Evolutionary conservation across 1,140 invertebrate species (phyloP).

Genomic region (Helicoverpa armigera): DNA sequence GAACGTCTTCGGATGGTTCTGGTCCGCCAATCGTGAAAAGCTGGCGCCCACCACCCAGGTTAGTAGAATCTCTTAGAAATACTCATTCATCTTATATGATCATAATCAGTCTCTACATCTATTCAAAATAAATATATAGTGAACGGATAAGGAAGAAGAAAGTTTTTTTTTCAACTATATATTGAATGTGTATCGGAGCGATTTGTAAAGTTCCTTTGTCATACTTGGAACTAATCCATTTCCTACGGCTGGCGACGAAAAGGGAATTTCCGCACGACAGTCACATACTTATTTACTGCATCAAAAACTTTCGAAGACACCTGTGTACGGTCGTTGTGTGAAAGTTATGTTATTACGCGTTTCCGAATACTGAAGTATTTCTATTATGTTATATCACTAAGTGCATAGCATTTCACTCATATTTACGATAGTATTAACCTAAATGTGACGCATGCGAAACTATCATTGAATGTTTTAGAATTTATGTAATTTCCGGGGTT

Average conservation of each 20-base stretch:
- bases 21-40: slow-evolving; percentile 96
- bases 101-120: too few species aligned
- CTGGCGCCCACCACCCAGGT: slow-evolving; percentile 94
- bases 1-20: slow-evolving; percentile 96
- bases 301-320: slow-evolving; percentile 38
- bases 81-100: too few species aligned
- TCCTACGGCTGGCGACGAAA: slow-evolving; percentile 3
- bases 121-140: too few species aligned
- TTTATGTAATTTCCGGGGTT: neutral
- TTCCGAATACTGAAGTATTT: slow-evolving; percentile 28
- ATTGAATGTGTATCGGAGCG: neutral
- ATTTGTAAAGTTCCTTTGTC: slow-evolving; percentile 31
- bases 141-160: too few species aligned
- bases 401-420: slow-evolving; percentile 17
- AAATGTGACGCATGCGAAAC: neutral
- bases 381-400: slow-evolving; percentile 18
- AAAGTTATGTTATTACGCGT: slow-evolving; percentile 25
- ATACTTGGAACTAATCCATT: slow-evolving; percentile 28
- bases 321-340: slow-evolving; percentile 33
- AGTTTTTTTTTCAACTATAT: too few species aligned
- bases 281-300: slow-evolving; percentile 44
- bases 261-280: neutral
- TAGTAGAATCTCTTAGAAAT: slow-evolving; percentile 51
- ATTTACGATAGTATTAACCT: slow-evolving; percentile 19
- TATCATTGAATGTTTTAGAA: neutral